These are phyloP conservation scores for Cotesia typhae DNA, from an alignment of 1,140 invertebrate genomes.

Conservation along the genomic window DNA sequence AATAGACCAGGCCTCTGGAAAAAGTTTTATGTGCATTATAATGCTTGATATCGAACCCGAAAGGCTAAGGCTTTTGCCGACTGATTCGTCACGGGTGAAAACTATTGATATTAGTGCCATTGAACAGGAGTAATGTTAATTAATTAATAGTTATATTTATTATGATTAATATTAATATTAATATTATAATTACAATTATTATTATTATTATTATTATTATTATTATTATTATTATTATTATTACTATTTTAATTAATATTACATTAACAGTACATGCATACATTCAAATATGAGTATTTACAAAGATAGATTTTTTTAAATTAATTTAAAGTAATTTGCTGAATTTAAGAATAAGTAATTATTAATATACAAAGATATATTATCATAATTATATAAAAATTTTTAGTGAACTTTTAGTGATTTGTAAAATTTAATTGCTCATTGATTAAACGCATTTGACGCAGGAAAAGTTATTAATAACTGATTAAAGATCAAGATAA, in stretches of 20 bases:
- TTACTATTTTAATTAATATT: not conserved
- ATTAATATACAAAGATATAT: not conserved
- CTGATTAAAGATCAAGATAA: not conserved
- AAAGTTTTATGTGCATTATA: slow-evolving; percentile 91
- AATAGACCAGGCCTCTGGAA: slow-evolving; percentile 78
- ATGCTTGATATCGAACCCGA: slow-evolving; percentile 85
- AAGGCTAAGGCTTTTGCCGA: slow-evolving; percentile 71
- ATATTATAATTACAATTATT: not conserved
- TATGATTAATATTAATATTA: not conserved
- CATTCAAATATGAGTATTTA: too few relatives aligned
- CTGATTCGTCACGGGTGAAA: slow-evolving; percentile 70
- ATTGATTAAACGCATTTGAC: slow-evolving; percentile 3
- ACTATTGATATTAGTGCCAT: slow-evolving; percentile 73
- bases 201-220: not conserved
- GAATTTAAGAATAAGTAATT: not conserved
- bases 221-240: not conserved
- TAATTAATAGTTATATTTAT: not conserved
- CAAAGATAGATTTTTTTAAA: too few relatives aligned
- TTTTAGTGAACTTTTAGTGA: slow-evolving; percentile 1
- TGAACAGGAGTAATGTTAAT: slow-evolving; percentile 53
- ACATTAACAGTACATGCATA: too few relatives aligned
- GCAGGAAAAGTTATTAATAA: not conserved
- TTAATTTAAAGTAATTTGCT: not conserved
- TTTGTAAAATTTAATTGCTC: slow-evolving; percentile 7
- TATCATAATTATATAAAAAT: not conserved